Evolutionary conservation across 2,113 vertebrate genomes (phyloP), one percentile per base, ranked within the genome.

Genomic region (Alouatta palliata): DNA sequence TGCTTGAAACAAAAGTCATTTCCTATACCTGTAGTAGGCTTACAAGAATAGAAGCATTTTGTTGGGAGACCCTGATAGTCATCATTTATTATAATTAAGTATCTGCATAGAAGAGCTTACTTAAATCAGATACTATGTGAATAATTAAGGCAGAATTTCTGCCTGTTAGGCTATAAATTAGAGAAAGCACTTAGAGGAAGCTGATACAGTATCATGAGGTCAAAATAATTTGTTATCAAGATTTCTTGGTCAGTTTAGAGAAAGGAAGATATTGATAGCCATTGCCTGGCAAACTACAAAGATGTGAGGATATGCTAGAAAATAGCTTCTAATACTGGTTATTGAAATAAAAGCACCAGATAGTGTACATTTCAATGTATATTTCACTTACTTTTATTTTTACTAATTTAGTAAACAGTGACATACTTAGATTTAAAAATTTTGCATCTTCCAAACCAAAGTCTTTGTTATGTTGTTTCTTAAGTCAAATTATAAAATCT

Each of bases 41-140:
- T 80, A 91, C 5, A 77, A 35, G 71, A 89, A n/a, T 19, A 66
- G 37, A 86, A 84, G 19, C 58, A 49, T 88, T 93, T 96, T 85
- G 56, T 91, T 77, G 37, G 49, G 54, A 87, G 52, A 64, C 43
- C 49, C 11, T n/a, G 45, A 9, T 73, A 86, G 88, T 70, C 21
- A 49, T 77, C 37, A 58, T 47, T 77, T 95, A 84, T 32, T 89
- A 4, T 79, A 91, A 82, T 45, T 87, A 95, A 91, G 56, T 40
- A 37, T 47, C 49, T 94, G 4, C n/a, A 89, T 73, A 82, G 45
- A 91, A 76, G 52, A 91, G 37, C 56, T 93, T 95, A 13, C 84
- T 96, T 87, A 83, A 92, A 40, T 94, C 80, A 97, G 66, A 82
- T 32, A 83, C 20, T 52, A 30, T 91, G 35, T 76, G 40, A 97